Base-by-base conservation (phyloP, 2,888 invertebrate species). In the Drosophila planitibia region DNA sequence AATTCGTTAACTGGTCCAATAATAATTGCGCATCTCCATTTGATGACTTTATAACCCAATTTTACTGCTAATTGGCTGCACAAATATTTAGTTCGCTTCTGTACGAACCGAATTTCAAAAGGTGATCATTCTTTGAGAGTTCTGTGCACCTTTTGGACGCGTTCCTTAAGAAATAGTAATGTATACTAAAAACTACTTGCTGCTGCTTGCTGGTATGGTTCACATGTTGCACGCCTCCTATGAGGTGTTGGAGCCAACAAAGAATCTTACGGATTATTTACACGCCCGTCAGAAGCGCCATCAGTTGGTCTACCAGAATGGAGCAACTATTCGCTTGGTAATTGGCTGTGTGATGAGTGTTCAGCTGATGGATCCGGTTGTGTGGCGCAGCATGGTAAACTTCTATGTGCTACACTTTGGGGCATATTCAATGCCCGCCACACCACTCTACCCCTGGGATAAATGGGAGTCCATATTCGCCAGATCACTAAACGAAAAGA, bases 381-480 rank as follows among this genome's bases (percentile, higher is more conserved):
- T 82, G 33, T 93, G 91, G 90, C 91, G 93, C 60, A 87, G 91
- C 32, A 5, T 92, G 4, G 82, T 91, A 6, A 82, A 82, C 55
- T 86, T 82, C 4, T 86, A 76, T 49, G 82, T 61, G 35, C 53
- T 93, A 0, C 92, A 92, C 69, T 89, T 91, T 6, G 91, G 92
- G 0, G 85, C 79, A n/a, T 93, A 92, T 53, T 63, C 85, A 1
- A 54, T 93, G 55, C 92, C 93, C 16, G 76, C 85, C 0, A 68
- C 70, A 4, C 92, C 93, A 1, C 69, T 90, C 0, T 91, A 91
- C 65, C 91, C 92, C 0, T 93, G 92, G 92, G 91, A 93, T 60
- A 92, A 91, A 70, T 93, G 92, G 92, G 91, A 92, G 68, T 79
- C 87, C 7, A 83, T 85, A 6, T 92, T 83, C 58, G 82, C 89